These are phyloP conservation scores for Terrapene triunguis DNA, from an alignment of 2,113 vertebrate species.

Conservation along the genomic window DNA sequence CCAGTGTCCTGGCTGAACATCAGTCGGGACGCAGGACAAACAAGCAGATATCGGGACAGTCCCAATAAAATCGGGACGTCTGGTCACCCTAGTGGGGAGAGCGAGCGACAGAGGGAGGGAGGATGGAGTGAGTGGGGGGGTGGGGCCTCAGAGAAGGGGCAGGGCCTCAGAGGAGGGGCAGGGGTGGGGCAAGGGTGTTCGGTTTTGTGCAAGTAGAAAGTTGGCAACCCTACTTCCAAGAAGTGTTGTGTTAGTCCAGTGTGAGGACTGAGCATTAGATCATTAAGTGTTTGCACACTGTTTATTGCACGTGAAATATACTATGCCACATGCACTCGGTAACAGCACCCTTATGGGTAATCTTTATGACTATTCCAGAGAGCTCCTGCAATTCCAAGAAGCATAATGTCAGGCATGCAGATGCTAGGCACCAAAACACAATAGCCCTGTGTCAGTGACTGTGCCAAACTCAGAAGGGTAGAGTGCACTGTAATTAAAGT, in stretches of 20 bases:
- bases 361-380: fast-evolving
- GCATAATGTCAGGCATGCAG: not conserved
- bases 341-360: fast-evolving
- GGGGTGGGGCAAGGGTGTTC: too few species aligned
- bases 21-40: too few species aligned
- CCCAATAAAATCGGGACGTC: too few species aligned
- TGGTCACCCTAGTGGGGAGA: too few species aligned
- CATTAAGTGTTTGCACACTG: not conserved
- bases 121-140: too few species aligned
- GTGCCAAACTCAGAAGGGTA: not conserved
- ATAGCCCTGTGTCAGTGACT: not conserved
- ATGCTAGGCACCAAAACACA: fast-evolving
- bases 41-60: too few species aligned
- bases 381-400: fast-evolving
- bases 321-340: not conserved
- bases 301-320: not conserved
- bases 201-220: too few species aligned
- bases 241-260: not conserved
- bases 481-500: not conserved
- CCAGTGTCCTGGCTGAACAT: too few species aligned
- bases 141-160: too few species aligned
- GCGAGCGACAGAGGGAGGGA: too few species aligned
- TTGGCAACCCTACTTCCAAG: too few species aligned
- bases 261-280: not conserved
- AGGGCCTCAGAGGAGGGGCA: too few species aligned